Evolutionary conservation across 2,888 invertebrate species (phyloP), one percentile per base, ranked within the genome.

Genomic region (Argyresthia albistria): DNA sequence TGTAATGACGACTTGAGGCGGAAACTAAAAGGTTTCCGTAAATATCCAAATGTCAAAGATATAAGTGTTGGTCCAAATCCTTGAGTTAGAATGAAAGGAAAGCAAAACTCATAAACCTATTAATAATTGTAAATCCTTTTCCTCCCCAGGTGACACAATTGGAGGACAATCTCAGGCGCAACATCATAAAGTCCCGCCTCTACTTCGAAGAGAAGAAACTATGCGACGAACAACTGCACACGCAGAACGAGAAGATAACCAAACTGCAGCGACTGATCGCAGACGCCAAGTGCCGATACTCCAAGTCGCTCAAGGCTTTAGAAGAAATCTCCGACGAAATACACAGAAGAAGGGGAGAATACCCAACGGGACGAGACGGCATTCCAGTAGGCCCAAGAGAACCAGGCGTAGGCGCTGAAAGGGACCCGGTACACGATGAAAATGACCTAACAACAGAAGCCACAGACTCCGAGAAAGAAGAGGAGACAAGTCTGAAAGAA

Each of bases 321-420:
- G 97, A 97, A 75, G 91, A 93, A 61, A 97, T 98, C 56, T 97
- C 97, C 8, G 96, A 97, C 80, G 96, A 97, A 69, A 97, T 97
- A 59, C 96, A 97, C 72, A 90, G 91, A 67, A 87, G 93, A 9
- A 77, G 89, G 51, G 91, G 91, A 50, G 89, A 89, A 48, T 88
- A 84, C 45, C 82, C 76, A 0, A 81, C 81, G 0, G 81, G 76
- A 0, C 83, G 83, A 48, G 79, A 89, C 63, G 72, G 76, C 1
- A 73, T 80, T 35, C 88, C 88, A 0, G 87, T 88, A 0, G 88
- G 89, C 0, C 84, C 87, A 0, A 74, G 92, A 47, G 93, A 93
- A 64, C 94, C 94, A 0, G 94, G 94, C 0, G 94, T 94, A 0
- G 94, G 94, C 0, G 93, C 94, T 0, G 94, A 94, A 78, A 74